Conservation (phyloP, 2,113 vertebrate species). For the Saguinus midas region DNA sequence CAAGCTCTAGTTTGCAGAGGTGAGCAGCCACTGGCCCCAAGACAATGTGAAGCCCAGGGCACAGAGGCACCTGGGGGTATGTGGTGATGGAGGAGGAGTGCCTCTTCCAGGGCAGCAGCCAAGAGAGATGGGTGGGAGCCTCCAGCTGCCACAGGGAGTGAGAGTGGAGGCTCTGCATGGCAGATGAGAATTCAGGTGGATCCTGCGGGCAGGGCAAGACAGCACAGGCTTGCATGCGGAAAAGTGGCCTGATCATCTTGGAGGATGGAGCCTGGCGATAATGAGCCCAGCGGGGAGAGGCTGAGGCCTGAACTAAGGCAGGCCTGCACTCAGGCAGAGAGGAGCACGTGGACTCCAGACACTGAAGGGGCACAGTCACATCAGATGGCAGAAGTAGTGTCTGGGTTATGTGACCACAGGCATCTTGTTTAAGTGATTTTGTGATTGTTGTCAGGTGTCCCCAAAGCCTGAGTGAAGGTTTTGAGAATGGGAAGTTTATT, state of each 20-base stretch:
- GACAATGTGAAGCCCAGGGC: too few relatives aligned
- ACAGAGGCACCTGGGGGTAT: background rate
- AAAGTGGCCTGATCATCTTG: too few relatives aligned
- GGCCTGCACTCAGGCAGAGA: background rate
- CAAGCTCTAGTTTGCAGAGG: too few relatives aligned
- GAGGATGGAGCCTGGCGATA: too few relatives aligned
- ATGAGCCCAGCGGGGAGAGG: background rate
- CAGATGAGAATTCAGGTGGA: background rate
- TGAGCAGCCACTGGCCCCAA: too few relatives aligned
- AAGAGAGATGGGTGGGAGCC: background rate
- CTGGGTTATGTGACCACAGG: background rate
- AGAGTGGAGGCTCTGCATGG: background rate
- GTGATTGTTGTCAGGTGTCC: background rate
- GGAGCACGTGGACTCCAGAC: background rate
- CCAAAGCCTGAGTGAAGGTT: background rate
- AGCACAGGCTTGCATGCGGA: background rate
- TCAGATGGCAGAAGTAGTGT: too few relatives aligned
- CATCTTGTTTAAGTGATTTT: background rate
- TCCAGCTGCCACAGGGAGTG: background rate
- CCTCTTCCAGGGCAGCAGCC: background rate
- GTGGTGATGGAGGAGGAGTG: too few relatives aligned
- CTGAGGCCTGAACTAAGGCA: background rate
- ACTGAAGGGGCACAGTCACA: background rate
- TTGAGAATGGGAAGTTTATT: background rate
- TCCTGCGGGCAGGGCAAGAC: background rate